Base-by-base conservation (phyloP, 2,797 vertebrate species). In the Phrynocephalus vlangalii region DNA sequence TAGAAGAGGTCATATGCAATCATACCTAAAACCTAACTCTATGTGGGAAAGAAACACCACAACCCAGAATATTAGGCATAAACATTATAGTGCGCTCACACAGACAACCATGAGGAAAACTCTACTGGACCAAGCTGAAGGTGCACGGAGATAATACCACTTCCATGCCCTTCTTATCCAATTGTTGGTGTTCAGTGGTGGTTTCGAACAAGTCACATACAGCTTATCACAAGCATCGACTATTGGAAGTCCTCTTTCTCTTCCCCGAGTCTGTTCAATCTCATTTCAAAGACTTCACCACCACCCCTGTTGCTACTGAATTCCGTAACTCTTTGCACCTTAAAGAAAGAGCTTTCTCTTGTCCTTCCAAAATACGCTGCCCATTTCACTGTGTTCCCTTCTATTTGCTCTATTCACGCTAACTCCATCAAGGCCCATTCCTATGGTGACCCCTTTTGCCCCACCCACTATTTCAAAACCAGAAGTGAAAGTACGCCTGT, bases 21-120 rank as follows among this genome's bases (percentile, higher is more conserved):
- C 0, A 1, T 5, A 66, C 33, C 16, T 16, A 78, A 60, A 52
- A 77, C 26, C 8, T 83, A 38, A 60, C 0, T 0, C 0, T 66
- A 50, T 28, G n/a, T 66, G 18, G 33, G 20, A 24, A 24, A 56
- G 18, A 78, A 83, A 70, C 13, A 26, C 13, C 28, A 76, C 6
- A 50, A 15, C 67, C 44, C 33, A 63, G 82, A 77, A 76, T 15
- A 28, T 13, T 79, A 7, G 16, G 28, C 66, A 48, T n/a, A 52
- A 67, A 18, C 6, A 22, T 63, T 48, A 33, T 38, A 50, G 48
- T 50, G 38, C 52, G 26, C 1, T 24, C 16, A 71, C 22, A 30
- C 76, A 26, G 33, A 56, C 5, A 83, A n/a, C 13, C 28, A 7
- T 24, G 50, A 78, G 75, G n/a, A 63, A 18, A 33, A 50, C 20